Evolutionary conservation across 2,797 vertebrate species (phyloP), one percentile per base, ranked within the genome.

Genomic region (Alexandromys oeconomus): DNA sequence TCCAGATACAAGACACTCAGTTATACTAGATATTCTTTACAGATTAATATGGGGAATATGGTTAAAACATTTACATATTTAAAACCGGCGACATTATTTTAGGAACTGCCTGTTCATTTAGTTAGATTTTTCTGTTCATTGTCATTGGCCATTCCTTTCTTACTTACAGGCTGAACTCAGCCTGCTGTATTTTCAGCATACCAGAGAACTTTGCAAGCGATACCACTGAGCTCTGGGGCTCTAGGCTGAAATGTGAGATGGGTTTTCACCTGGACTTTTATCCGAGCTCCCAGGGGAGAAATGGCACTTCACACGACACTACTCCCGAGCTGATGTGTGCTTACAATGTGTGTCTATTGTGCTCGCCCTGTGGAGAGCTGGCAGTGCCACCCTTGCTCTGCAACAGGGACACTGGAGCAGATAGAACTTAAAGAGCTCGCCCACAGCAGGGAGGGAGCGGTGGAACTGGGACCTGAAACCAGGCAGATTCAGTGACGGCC

Each of bases 51-150:
- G 63, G 54, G 40, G 46, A 92, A 25, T 43, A 89, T 67, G 82
- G 80, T 76, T 9, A 51, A 86, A 89, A 67, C 34, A 94, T 80
- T 89, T 76, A 13, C 6, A 23, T 76, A 43, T 77, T 87, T 82
- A 84, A 93, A 89, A 63, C 31, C 0, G 19, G 29, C 54, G 91
- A 4, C 15, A 6, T 78, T 89, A 3, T 63, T 95, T 92, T 79
- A 59, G 84, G 79, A 81, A 27, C 61, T 23, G 21, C 51, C 4
- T 46, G 3, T 54, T 40, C 29, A 21, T 80, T 94, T 34, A 25
- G 40, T 63, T 40, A 25, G 15, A 29, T 77, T 31, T 92, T 67
- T 34, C 61, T 46, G 46, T 48, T 94, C 12, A 0, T 78, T 5
- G 6, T 40, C 21, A 29, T 17, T 46, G 51, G 25, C 48, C 40